phyloP scores from a whole-genome alignment of 2,888 invertebrate genomes.

The Sarcophaga carnaria region DNA sequence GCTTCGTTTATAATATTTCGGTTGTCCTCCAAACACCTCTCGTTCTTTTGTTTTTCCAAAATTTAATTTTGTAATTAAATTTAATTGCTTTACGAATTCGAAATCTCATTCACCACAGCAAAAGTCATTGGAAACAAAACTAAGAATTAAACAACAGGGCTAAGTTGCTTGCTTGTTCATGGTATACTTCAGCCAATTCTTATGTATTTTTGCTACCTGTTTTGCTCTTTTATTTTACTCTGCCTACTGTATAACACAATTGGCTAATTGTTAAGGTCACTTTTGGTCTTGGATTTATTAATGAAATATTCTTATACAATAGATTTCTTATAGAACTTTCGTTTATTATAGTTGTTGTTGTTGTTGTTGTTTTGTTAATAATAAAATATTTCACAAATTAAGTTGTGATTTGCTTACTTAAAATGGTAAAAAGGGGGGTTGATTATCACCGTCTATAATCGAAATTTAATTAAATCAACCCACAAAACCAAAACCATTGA shows the following conservation, averaged over 20 bases:
- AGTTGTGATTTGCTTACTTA: background rate
- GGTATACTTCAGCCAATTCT: background rate
- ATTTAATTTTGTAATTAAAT: background rate
- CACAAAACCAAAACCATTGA: too few relatives aligned
- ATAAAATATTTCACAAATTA: constrained; percentile 10
- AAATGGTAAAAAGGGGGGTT: background rate
- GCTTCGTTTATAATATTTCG: too few relatives aligned
- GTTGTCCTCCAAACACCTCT: too few relatives aligned
- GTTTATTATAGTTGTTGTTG: background rate
- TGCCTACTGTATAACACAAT: background rate
- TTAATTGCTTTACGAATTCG: constrained; percentile 17
- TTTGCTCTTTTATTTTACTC: background rate
- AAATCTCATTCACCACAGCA: too few relatives aligned
- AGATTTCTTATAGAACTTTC: background rate
- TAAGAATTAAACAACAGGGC: background rate
- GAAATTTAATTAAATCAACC: background rate
- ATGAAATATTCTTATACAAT: constrained; percentile 12
- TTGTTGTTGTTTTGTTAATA: background rate
- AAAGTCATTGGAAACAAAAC: background rate
- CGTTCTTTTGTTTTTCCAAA: too few relatives aligned
- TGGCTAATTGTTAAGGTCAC: constrained; percentile 28
- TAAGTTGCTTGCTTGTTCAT: background rate
- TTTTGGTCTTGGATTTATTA: constrained; percentile 27
- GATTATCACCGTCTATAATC: background rate
- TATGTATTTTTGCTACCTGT: background rate